phyloP scores from a whole-genome alignment of 2,888 invertebrate genomes.

The Sarcophaga subvicina region DNA sequence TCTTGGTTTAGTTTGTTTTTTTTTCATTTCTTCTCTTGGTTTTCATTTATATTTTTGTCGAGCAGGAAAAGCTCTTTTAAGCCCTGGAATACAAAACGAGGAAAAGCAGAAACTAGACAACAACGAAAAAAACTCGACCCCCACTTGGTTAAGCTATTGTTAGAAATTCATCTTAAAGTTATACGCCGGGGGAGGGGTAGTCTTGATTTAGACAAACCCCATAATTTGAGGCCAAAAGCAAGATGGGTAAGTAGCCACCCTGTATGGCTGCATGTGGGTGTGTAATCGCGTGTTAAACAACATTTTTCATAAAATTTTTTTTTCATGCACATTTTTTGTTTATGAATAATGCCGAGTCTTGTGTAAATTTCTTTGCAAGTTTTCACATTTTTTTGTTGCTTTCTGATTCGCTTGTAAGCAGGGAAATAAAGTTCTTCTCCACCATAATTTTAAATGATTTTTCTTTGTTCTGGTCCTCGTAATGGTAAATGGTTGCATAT shows the following conservation, averaged over 20 bases:
- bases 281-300: constrained; percentile 63
- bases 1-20: no score
- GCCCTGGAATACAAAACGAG: constrained; percentile 3
- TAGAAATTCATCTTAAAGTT: neutral
- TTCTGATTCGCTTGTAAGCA: no score
- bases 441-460: constrained; percentile 42
- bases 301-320: constrained; percentile 53
- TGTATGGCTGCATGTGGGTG: constrained; percentile 44
- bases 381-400: constrained; percentile 36
- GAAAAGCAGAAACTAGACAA: constrained; percentile 26
- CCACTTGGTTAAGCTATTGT: neutral
- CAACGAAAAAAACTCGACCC: neutral
- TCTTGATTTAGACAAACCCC: neutral
- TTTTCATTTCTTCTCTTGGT: neutral
- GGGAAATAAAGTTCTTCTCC: no score
- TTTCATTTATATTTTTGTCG: constrained; percentile 7
- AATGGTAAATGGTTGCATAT: constrained; percentile 56
- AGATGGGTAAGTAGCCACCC: no score
- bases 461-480: constrained; percentile 45
- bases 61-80: constrained; percentile 38
- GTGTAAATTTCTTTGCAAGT: constrained; percentile 55
- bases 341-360: neutral
- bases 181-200: neutral
- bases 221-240: neutral
- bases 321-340: constrained; percentile 1